Percentiles rank a stretch among this genome's conserved stretches.
These are phyloP conservation scores for Platanista minor DNA, from an alignment of 2,113 vertebrate genomes.

Conservation along the genomic window DNA sequence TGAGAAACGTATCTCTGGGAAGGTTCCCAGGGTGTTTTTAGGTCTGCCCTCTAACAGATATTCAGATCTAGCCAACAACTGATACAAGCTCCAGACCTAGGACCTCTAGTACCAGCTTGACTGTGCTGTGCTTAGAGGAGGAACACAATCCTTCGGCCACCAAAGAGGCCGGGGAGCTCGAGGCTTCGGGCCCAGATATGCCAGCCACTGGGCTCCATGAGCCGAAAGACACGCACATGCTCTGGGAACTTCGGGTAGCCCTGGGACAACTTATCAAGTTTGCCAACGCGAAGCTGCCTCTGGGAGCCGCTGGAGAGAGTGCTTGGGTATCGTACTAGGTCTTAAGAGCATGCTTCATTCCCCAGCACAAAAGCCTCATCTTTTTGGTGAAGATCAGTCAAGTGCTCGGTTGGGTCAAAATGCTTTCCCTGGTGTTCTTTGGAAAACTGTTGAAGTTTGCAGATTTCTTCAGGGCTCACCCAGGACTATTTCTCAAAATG, in stretches of 20 bases:
- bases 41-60: conserved; percentile 52
- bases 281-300: not conserved
- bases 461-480: not conserved
- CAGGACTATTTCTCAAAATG: not conserved
- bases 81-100: not conserved
- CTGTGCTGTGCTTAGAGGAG: not conserved
- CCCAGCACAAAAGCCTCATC: not conserved
- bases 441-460: not conserved
- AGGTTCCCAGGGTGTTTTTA: conserved; percentile 55
- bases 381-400: not conserved
- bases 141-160: not conserved
- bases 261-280: not conserved
- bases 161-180: not conserved
- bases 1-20: conserved; percentile 63
- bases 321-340: not conserved
- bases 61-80: conserved; percentile 26
- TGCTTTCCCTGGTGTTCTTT: not conserved
- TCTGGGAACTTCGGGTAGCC: not conserved
- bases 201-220: not conserved
- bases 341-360: not conserved
- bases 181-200: not conserved
- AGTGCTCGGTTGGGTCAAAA: not conserved
- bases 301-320: not conserved
- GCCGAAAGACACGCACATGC: not conserved
- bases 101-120: not conserved